Conservation (phyloP, 2,113 vertebrate species). For the Edolisoma coerulescens region DNA sequence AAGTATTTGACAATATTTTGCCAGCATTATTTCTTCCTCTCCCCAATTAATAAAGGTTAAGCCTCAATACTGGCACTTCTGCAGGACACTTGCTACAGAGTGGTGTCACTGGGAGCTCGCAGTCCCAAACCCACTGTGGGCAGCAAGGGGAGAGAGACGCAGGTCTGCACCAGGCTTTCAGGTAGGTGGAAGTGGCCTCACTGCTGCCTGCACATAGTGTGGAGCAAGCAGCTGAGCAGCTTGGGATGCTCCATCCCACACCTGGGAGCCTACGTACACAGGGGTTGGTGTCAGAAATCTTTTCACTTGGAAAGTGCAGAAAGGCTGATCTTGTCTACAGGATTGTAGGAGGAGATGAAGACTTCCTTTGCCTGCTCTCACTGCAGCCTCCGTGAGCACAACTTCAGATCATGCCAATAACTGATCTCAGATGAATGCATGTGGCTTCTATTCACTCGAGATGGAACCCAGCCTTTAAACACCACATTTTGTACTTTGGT, state of each 20-base stretch:
- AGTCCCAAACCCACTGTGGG: background rate
- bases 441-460: constrained; percentile 35
- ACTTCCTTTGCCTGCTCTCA: background rate
- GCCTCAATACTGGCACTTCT: background rate
- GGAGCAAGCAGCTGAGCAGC: background rate
- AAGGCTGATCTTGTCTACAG: background rate
- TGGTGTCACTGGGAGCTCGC: background rate
- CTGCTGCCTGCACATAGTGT: background rate
- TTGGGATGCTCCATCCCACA: background rate
- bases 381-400: background rate
- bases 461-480: constrained; percentile 15
- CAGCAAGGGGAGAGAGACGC: background rate
- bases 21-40: constrained; percentile 39
- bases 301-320: background rate
- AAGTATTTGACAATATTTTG: constrained; percentile 52
- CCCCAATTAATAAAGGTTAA: constrained; percentile 58
- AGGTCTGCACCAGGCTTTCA: background rate
- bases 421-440: constrained; percentile 20
- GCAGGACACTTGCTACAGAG: background rate
- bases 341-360: background rate
- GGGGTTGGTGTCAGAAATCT: background rate
- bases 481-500: background rate
- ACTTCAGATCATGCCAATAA: background rate
- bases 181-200: background rate
- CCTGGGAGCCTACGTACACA: fast-evolving